These are phyloP conservation scores for Limenitis arthemis DNA, from an alignment of 2,888 invertebrate genomes.

Conservation along the genomic window DNA sequence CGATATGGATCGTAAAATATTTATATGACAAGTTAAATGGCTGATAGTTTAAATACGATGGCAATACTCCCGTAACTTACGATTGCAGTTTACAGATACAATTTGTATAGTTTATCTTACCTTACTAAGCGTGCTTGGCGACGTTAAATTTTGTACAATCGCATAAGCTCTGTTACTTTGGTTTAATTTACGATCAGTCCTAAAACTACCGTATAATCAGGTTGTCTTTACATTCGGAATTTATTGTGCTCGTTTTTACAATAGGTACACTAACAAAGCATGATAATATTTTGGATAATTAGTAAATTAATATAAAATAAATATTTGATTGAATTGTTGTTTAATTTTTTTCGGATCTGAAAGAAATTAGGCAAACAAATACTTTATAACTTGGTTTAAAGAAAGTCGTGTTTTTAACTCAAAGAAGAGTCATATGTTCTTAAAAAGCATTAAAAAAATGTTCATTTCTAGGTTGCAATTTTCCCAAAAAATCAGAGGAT, in stretches of 20 bases:
- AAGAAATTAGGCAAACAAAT: too few relatives aligned
- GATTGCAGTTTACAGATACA: background rate
- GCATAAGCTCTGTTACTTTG: conserved; percentile 24
- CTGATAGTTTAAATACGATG: background rate
- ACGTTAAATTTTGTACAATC: conserved; percentile 23
- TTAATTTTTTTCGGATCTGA: too few relatives aligned
- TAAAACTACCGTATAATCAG: conserved; percentile 23
- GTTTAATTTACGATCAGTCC: conserved; percentile 23
- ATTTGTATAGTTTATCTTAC: conserved; percentile 6
- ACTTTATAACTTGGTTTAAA: too few relatives aligned
- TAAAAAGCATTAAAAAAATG: too few relatives aligned
- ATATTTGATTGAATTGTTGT: too few relatives aligned
- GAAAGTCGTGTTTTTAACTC: too few relatives aligned
- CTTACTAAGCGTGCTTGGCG: conserved; percentile 17
- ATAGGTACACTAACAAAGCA: conserved; percentile 1
- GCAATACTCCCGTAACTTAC: background rate
- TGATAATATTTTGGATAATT: background rate
- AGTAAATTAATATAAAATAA: too few relatives aligned
- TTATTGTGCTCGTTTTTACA: conserved; percentile 16
- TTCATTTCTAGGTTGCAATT: too few relatives aligned
- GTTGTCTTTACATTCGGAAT: conserved; percentile 20
- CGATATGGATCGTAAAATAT: too few relatives aligned
- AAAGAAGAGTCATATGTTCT: too few relatives aligned
- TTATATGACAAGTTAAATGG: too few relatives aligned
- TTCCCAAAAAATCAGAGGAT: too few relatives aligned